Base-by-base conservation (phyloP, 2,888 invertebrate species). In the Eurytoma adleriae region DNA sequence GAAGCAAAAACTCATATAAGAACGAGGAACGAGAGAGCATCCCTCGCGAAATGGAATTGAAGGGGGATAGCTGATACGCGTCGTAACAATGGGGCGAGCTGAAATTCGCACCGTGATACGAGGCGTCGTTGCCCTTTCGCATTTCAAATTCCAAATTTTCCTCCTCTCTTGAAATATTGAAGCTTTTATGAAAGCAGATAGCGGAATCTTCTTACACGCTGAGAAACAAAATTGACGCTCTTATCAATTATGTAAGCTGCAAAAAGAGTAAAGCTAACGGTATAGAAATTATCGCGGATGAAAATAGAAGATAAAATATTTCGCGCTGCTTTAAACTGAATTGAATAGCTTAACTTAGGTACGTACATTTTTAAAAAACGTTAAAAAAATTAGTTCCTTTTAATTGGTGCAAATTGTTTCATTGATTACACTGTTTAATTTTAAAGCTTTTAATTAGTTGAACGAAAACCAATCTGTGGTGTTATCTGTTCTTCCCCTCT, bases 51-150 rank as follows among this genome's bases (percentile, higher is more conserved):
- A 72, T 79, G 78, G 72, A 78, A 75, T 82, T 80, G 80, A 81
- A 75, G 80, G 80, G 80, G 80, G 80, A 83, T 82, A 79, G 83
- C 81, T 80, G 79, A 82, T 76, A 40, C 40, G 77, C 72, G 72
- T 61, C 79, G 78, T 81, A 79, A 83, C 82, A 83, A 83, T 82
- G 66, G 80, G 48, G 59, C 56, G 59, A 30, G 54, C 61, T 56
- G 57, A 80, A 72, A 77, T 80, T 72, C 72, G 56, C 69, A 62
- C 76, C 52, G n/a, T 66, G 27, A 50, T 72, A 48, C 27, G 68
- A 48, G 27, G 13, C 50, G 68, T 24, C 68, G 57, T 7, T 10
- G 12, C 18, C 50, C 52, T 57, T 54, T 4, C 16, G 16, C 52
- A 48, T 54, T 71, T 14, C 27, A 76, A 71, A 76, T 67, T 76